Evolutionary conservation across 2,113 vertebrate species (phyloP).

Genomic region (Ctenomys sociabilis): DNA sequence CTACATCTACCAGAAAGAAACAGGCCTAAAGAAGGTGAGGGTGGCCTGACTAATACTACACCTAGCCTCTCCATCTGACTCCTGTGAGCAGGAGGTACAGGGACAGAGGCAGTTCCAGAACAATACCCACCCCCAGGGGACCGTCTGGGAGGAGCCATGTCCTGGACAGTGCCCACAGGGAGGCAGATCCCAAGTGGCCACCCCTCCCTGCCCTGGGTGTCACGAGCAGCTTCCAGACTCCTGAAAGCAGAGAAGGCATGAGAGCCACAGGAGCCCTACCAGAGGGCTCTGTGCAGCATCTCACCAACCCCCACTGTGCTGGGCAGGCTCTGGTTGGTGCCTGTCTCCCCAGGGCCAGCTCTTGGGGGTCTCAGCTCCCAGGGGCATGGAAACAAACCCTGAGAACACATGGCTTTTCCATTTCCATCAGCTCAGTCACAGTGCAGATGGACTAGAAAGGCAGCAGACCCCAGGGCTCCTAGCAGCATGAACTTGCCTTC

Average conservation of each 20-base stretch:
- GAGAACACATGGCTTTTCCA: background rate
- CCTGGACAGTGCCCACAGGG: background rate
- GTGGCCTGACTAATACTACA: rapidly evolving
- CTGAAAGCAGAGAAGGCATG: background rate
- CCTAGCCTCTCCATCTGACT: rapidly evolving
- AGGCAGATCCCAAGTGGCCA: background rate
- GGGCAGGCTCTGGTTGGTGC: too few relatives aligned
- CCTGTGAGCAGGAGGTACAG: rapidly evolving
- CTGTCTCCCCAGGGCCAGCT: background rate
- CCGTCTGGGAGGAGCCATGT: background rate
- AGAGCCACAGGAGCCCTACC: background rate
- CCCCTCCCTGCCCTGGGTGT: background rate
- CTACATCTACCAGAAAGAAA: background rate
- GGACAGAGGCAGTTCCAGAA: too few relatives aligned
- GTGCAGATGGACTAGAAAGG: background rate
- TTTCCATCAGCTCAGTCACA: background rate
- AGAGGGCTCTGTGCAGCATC: background rate
- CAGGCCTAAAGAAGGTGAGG: background rate
- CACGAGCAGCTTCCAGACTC: background rate
- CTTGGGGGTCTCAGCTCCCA: background rate
- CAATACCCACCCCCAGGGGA: background rate
- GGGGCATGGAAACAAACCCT: background rate
- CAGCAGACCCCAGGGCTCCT: background rate
- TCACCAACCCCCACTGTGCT: too few relatives aligned
- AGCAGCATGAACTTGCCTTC: background rate